Evolutionary conservation across 2,113 vertebrate genomes (phyloP), one percentile per base, ranked within the genome.

Genomic region (Galbula dea): DNA sequence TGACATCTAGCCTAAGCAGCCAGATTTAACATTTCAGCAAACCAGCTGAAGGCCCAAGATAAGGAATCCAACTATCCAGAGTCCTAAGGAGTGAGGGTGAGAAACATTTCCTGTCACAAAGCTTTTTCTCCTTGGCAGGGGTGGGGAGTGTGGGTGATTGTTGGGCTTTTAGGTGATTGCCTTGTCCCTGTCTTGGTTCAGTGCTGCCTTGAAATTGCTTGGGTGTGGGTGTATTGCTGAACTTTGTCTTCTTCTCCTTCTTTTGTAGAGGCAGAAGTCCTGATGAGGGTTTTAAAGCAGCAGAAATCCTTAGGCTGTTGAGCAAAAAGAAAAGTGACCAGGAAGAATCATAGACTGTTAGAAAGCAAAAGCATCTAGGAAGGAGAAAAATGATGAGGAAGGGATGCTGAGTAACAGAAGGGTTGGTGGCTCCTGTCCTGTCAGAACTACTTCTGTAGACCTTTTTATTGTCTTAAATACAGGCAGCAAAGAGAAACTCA

Each of bases 391-490:
- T n/a, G 27, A 23, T 77, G 32, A 36, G 1, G 32, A 91, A 9
- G 41, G 51, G 52, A 15, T 65, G 51, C 65, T 59, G 37, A 80
- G 29, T 61, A 54, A 34, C 9, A 30, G 61, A 68, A 73, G 34
- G 9, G 3, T 88, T 72, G 62, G 36, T 85, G 37, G 41, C 9
- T 79, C 11, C 41, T 86, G 32, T 24, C 5, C 29, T 62, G 1
- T 66, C 18, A 68, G 75, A 83, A 80, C 34, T 73, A 21, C 90
- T 65, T 26, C 22, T 82, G 41, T n/a, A 74, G n/a, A 29, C 61
- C 57, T 87, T 41, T 68, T 61, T 58, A 7, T 76, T 94, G 93
- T 83, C 63, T n/a, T 58, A 59, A 89, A 43, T 62, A n/a, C 10
- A 63, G 57, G 18, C 45, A 74, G 29, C 55, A 52, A 37, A 45